Evolutionary conservation across 2,113 vertebrate species (phyloP), one percentile per base, ranked within the genome.

Genomic region (Neomonachus schauinslandi): DNA sequence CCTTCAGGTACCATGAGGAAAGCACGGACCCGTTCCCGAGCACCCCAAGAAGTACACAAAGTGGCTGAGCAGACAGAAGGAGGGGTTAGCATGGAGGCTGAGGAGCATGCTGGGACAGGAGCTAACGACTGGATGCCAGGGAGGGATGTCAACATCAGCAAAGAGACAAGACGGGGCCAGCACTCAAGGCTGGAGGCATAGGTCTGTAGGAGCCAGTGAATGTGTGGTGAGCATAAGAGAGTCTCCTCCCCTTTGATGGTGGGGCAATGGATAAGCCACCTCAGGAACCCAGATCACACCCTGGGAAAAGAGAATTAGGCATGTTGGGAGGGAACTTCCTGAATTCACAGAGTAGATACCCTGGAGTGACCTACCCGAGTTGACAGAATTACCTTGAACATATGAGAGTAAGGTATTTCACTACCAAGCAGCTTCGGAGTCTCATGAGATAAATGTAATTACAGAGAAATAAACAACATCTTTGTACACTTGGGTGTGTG

Each of bases 51-150:
- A 22, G 28, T 19, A 2, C 18, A 28, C 1, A 57, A 89, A 82
- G 18, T 8, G 18, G 10, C 42, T 26, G 24, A 65, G 19, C 24
- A 65, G 49, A n/a, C 2, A 59, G 51, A n/a, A 0, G 18, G 63
- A 46, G 26, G n/a, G n/a, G 28, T 61, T 67, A 46, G 11, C 6
- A 0, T 7, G 2, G 7, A 77, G 2, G 53, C 21, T 31, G 39
- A 72, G 57, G 13, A 95, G 24, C 39, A 51, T 0, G 2, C 4
- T 55, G 42, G 2, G 67, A 5, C 2, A 24, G 5, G 7, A 24
- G 28, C 9, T 53, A 21, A 16, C 0, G 1, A 0, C 5, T 24
- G 39, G 14, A 55, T 33, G 36, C 16, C 1, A 0, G 0, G 51
- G 5, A 24, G 6, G 53, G 21, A 21, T 5, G 7, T 87, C 19